Evolutionary conservation across 2,797 vertebrate species (phyloP).

Genomic region (Podarcis lilfordi): DNA sequence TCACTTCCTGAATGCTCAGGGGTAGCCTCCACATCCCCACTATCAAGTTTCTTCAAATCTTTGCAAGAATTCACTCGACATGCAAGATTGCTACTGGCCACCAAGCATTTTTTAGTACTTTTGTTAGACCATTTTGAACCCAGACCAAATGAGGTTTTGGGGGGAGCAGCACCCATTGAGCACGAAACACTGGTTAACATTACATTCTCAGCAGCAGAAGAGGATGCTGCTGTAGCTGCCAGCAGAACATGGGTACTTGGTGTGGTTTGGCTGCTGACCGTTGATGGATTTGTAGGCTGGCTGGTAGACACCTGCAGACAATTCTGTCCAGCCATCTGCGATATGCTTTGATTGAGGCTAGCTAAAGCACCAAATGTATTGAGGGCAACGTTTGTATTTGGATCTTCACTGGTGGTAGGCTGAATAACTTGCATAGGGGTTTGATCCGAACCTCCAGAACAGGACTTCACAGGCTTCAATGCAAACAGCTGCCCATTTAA

Average conservation of each 20-base stretch:
- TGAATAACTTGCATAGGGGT: slow-evolving; percentile 94
- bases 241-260: slow-evolving; percentile 72
- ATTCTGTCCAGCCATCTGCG: slow-evolving; percentile 90
- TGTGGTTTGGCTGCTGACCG: slow-evolving; percentile 71
- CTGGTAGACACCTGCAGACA: slow-evolving; percentile 79
- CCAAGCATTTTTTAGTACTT: slow-evolving; percentile 82
- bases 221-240: slow-evolving; percentile 59
- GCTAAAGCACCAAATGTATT: slow-evolving; percentile 95
- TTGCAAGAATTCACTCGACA: slow-evolving; percentile 58
- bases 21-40: slow-evolving; percentile 1
- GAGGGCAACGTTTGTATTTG: slow-evolving; percentile 92
- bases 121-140: slow-evolving; percentile 84
- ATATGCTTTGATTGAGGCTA: slow-evolving; percentile 97
- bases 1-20: slow-evolving; percentile 40
- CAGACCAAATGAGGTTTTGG: slow-evolving; percentile 58
- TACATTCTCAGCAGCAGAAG: slow-evolving; percentile 64
- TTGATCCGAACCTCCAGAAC: slow-evolving; percentile 86
- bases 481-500: slow-evolving; percentile 97
- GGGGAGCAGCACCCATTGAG: slow-evolving; percentile 54
- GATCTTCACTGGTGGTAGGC: slow-evolving; percentile 93
- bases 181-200: slow-evolving; percentile 53
- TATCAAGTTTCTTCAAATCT: slow-evolving; percentile 63
- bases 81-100: slow-evolving; percentile 60
- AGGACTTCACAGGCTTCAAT: slow-evolving; percentile 92
- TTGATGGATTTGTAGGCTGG: slow-evolving; percentile 76